Evolutionary conservation across 2,113 vertebrate species (phyloP).

Genomic region (human): DNA sequence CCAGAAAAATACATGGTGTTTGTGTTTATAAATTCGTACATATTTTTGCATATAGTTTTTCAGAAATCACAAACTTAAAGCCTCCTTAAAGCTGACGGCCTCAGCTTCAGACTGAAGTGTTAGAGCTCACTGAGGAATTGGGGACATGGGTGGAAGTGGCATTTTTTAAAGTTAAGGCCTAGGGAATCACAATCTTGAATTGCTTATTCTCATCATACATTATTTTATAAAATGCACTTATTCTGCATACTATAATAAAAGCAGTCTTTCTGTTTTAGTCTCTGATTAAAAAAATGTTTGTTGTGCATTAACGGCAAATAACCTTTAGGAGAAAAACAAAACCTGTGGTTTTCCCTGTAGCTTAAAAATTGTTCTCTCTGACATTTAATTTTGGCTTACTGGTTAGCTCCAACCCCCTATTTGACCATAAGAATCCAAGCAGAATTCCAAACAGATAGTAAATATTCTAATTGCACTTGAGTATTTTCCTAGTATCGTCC

Average conservation of each 20-base stretch:
- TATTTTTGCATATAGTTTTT: not conserved
- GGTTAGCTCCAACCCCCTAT: not conserved
- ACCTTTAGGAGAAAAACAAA: constrained; percentile 43
- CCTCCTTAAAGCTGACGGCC: not conserved
- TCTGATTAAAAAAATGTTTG: not conserved
- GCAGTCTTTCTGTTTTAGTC: not conserved
- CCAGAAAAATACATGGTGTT: not conserved
- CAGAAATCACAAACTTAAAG: not conserved
- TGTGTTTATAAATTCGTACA: not conserved
- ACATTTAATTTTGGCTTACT: constrained; percentile 43
- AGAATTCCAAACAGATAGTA: constrained; percentile 43
- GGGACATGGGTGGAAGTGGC: not conserved
- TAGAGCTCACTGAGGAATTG: not conserved
- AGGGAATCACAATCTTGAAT: not conserved
- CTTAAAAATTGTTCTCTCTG: constrained; percentile 50
- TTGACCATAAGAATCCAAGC: constrained; percentile 49
- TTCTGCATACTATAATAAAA: not conserved
- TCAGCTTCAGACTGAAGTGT: not conserved
- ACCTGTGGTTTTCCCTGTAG: constrained; percentile 44
- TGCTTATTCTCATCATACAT: not conserved
- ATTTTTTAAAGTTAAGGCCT: not conserved
- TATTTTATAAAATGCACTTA: not conserved
- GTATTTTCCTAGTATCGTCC: not conserved
- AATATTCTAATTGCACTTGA: not conserved
- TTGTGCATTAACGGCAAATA: constrained; percentile 21